Evolutionary conservation across 2,888 invertebrate genomes (phyloP).

Genomic region (Erebia ligea): DNA sequence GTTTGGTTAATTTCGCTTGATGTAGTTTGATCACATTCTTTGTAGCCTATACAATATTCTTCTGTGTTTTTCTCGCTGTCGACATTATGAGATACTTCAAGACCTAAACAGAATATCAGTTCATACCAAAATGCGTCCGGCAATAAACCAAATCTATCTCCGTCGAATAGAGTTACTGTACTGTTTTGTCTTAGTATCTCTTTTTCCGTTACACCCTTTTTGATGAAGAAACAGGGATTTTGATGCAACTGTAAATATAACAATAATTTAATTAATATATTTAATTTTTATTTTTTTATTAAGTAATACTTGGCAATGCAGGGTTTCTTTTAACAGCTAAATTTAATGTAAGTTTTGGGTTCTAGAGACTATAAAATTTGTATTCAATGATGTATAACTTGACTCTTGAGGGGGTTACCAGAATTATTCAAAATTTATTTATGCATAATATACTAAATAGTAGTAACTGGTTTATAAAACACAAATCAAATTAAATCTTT

Average conservation of each 20-base stretch:
- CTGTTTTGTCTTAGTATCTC: slow-evolving; percentile 62
- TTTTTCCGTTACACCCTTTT: slow-evolving; percentile 51
- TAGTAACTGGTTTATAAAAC: no score
- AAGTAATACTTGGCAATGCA: no score
- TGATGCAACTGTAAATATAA: slow-evolving; percentile 71
- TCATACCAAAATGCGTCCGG: slow-evolving; percentile 78
- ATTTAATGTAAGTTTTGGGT: no score
- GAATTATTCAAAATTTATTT: no score
- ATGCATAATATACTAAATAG: no score
- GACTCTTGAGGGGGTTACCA: no score
- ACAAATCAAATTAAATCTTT: no score
- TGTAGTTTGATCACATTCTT: slow-evolving; percentile 20
- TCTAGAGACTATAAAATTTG: no score
- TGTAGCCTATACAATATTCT: slow-evolving; percentile 28
- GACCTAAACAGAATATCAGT: slow-evolving; percentile 46
- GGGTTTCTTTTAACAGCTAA: no score
- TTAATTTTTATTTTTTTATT: no score
- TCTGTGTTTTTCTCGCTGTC: slow-evolving; percentile 33
- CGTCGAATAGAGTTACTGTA: slow-evolving; percentile 59
- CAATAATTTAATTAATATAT: background rate
- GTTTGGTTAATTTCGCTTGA: slow-evolving; percentile 10
- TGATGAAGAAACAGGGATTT: slow-evolving; percentile 80
- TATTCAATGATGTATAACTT: no score
- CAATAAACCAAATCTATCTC: slow-evolving; percentile 80
- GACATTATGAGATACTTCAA: slow-evolving; percentile 27